These are phyloP conservation scores for Amaurobius ferox DNA, from an alignment of 2,888 invertebrate species.

Conservation along the genomic window DNA sequence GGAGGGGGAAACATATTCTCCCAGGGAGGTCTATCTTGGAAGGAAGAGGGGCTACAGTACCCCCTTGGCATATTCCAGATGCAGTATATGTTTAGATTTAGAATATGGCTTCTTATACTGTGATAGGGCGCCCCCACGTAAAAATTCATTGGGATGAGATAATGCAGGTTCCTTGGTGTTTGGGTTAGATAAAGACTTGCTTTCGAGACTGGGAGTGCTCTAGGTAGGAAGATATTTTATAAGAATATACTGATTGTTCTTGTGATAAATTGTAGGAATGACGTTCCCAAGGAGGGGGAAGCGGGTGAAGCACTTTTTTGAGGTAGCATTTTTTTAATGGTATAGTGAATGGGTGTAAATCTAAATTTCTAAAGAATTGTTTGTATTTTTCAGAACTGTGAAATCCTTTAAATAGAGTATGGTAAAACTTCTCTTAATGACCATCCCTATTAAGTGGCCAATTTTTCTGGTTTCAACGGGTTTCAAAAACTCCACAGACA, in stretches of 20 bases:
- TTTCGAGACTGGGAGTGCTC: not conserved
- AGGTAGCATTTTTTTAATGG: too few species aligned
- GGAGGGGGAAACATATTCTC: slow-evolving; percentile 31
- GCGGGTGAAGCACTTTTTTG: too few species aligned
- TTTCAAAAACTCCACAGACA: too few species aligned
- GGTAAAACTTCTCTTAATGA: too few species aligned
- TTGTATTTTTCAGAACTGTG: too few species aligned
- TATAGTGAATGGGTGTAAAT: too few species aligned
- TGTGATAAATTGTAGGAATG: too few species aligned
- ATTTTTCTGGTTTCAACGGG: too few species aligned
- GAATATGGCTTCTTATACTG: not conserved
- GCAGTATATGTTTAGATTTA: slow-evolving; percentile 13
- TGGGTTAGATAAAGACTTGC: not conserved
- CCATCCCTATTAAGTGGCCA: too few species aligned
- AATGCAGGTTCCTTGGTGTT: not conserved
- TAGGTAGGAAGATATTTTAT: not conserved
- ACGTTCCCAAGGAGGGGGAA: too few species aligned
- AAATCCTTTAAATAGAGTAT: too few species aligned
- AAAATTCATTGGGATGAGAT: not conserved
- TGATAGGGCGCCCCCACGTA: not conserved
- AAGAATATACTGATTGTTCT: not conserved
- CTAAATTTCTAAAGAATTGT: too few species aligned
- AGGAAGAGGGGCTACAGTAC: slow-evolving; percentile 43
- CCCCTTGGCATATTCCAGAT: slow-evolving; percentile 62
- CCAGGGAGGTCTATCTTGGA: slow-evolving; percentile 45